Conservation (phyloP, 2,113 vertebrate species). For the Meleagris gallopavo region DNA sequence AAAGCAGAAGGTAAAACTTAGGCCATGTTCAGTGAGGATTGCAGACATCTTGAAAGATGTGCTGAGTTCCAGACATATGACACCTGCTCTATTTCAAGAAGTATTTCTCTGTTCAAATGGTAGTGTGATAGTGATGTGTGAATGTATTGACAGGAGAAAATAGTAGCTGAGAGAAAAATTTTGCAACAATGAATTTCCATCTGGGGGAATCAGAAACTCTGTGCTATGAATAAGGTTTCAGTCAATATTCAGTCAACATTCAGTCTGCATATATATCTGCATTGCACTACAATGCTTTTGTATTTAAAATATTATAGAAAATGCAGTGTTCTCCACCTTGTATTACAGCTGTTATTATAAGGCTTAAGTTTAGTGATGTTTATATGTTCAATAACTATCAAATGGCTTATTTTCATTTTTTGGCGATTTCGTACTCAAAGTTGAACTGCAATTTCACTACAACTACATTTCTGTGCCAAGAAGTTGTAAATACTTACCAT, state of each 20-base stretch:
- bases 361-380: not conserved
- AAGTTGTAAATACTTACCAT: not conserved
- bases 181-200: not conserved
- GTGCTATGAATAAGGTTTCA: not conserved
- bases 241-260: not conserved
- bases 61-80: not conserved
- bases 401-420: not conserved
- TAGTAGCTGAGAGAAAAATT: not conserved
- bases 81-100: not conserved
- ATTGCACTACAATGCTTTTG: not conserved
- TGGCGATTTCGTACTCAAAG: not conserved
- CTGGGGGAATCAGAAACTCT: not conserved
- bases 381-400: rapidly evolving
- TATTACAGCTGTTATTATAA: not conserved
- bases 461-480: not conserved
- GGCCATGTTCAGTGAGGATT: not conserved
- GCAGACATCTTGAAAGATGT: not conserved
- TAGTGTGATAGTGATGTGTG: not conserved
- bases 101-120: not conserved
- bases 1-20: conserved; percentile 6
- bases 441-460: not conserved
- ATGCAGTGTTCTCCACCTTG: not conserved
- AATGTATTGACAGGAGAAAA: not conserved
- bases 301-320: not conserved
- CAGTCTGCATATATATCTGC: not conserved